Conservation (phyloP, 2,797 vertebrate genomes). For the Xenops minutus region DNA sequence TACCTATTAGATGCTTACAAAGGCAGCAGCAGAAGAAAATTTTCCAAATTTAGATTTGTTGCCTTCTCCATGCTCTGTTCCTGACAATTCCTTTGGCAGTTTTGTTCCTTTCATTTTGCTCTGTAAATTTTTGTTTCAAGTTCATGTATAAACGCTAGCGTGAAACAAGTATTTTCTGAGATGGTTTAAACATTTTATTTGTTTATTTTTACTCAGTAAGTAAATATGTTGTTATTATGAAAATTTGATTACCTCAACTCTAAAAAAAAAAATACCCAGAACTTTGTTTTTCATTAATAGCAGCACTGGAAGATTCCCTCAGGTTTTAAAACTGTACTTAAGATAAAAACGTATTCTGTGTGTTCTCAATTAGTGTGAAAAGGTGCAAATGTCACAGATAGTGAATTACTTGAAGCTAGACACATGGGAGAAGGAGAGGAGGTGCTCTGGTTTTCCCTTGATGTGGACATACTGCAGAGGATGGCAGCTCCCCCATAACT, state of each 20-base stretch:
- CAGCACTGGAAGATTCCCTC: not conserved
- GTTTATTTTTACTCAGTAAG: not conserved
- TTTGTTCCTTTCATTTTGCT: not conserved
- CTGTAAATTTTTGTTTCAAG: not conserved
- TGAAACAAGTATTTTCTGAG: not conserved
- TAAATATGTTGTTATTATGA: not conserved
- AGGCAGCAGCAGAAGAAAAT: not conserved
- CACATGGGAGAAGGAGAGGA: not conserved
- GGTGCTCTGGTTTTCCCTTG: not conserved
- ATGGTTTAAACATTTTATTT: not conserved
- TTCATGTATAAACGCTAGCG: not conserved
- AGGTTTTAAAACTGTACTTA: not conserved
- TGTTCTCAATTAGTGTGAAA: conserved; percentile 23
- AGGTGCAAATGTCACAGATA: not conserved
- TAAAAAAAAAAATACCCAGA: not conserved
- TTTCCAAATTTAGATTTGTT: not conserved
- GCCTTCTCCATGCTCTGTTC: not conserved
- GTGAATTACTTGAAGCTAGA: conserved; percentile 15
- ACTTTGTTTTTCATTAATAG: not conserved
- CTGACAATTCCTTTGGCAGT: not conserved
- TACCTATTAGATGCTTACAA: not conserved
- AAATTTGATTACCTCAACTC: not conserved
- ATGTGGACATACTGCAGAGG: not conserved
- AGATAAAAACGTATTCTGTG: not conserved
- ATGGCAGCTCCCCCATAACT: not conserved